Evolutionary conservation across 2,113 vertebrate genomes (phyloP).

Genomic region (Charina bottae): DNA sequence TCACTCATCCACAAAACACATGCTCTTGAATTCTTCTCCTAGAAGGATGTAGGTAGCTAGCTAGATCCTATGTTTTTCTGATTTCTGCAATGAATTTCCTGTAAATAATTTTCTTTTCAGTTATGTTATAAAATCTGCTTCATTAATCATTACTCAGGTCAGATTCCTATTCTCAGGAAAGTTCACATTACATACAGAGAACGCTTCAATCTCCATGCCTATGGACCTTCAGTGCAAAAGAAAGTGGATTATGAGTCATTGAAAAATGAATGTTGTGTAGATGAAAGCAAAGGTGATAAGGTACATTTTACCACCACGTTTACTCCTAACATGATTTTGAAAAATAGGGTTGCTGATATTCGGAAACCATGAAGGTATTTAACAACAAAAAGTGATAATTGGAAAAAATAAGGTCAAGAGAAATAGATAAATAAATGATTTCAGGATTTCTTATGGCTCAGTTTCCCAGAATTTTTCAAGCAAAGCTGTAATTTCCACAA

Average conservation of each 20-base stretch:
- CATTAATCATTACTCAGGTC: no score
- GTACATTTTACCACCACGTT: conserved; percentile 4
- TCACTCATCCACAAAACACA: no score
- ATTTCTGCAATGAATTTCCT: no score
- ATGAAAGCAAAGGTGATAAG: conserved; percentile 21
- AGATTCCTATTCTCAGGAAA: no score
- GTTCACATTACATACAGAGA: no score
- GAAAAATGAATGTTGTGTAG: neutral
- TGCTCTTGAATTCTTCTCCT: no score
- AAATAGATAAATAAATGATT: conserved; percentile 52
- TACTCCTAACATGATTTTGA: conserved; percentile 3
- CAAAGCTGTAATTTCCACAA: conserved; percentile 63
- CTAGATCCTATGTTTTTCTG: no score
- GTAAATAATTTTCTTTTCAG: no score
- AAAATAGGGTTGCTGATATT: conserved; percentile 37
- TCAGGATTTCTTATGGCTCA: conserved; percentile 53
- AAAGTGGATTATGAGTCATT: neutral
- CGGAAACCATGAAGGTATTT: conserved; percentile 40
- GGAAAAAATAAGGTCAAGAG: conserved; percentile 16
- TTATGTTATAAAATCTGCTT: no score
- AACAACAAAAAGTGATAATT: conserved; percentile 25
- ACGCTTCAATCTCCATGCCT: neutral
- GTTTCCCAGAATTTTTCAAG: conserved; percentile 74
- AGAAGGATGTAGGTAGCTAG: no score
- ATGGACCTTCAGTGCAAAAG: neutral